Conservation (phyloP, 2,888 invertebrate species). For the Epinotia brunnichana region DNA sequence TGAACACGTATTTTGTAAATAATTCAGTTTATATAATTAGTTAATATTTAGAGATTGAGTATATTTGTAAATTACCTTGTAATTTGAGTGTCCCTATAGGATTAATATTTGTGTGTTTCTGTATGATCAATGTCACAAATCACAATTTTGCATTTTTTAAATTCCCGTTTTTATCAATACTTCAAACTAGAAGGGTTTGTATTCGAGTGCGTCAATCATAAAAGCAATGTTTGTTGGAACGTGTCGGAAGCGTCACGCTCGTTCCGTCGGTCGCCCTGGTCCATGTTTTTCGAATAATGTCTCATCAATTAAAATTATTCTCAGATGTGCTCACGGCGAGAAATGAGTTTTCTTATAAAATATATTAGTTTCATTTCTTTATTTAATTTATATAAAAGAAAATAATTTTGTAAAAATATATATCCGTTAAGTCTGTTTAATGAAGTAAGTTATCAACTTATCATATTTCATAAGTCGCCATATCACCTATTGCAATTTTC, state of each 20-base stretch:
- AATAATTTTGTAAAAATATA: background rate
- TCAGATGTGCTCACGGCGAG: slow-evolving; percentile 25
- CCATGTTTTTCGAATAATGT: slow-evolving; percentile 25
- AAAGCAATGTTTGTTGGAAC: slow-evolving; percentile 60
- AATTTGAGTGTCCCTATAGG: slow-evolving; percentile 78
- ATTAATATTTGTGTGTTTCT: slow-evolving; percentile 71
- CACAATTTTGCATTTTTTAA: slow-evolving; percentile 76
- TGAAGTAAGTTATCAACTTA: slow-evolving; percentile 9
- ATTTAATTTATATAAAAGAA: background rate
- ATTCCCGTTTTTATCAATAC: slow-evolving; percentile 64
- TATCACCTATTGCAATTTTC: slow-evolving; percentile 36
- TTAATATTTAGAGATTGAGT: slow-evolving; percentile 76
- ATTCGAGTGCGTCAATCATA: slow-evolving; percentile 72
- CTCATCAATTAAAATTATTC: background rate
- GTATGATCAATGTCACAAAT: slow-evolving; percentile 80
- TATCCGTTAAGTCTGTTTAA: background rate
- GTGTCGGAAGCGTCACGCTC: too few species aligned
- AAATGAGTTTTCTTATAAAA: slow-evolving; percentile 24
- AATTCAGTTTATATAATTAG: slow-evolving; percentile 77
- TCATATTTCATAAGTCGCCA: slow-evolving; percentile 36
- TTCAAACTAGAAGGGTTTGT: slow-evolving; percentile 74
- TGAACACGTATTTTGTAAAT: slow-evolving; percentile 81
- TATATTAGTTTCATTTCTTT: background rate
- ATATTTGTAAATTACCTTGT: slow-evolving; percentile 81
- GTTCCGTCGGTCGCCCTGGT: slow-evolving; percentile 47